These are phyloP conservation scores for Drosophila subobscura DNA, from an alignment of 1,140 invertebrate genomes.

Conservation along the genomic window DNA sequence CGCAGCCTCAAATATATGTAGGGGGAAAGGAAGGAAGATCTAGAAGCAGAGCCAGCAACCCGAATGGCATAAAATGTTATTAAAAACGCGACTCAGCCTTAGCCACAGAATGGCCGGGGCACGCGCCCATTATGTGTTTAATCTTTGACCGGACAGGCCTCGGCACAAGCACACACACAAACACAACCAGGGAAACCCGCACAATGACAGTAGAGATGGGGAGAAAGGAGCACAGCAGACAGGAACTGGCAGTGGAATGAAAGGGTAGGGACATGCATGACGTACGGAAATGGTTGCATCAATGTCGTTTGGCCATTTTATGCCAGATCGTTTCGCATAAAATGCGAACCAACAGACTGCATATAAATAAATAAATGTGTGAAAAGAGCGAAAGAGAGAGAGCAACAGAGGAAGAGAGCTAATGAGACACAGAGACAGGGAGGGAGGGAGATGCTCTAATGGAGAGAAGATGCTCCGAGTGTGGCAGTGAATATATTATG, in stretches of 20 bases:
- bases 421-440: slow-evolving; percentile 4
- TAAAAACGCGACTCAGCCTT: slow-evolving; percentile 52
- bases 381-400: neutral
- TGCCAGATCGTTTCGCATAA: slow-evolving; percentile 13
- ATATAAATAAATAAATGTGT: neutral
- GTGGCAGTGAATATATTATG: neutral
- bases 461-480: neutral
- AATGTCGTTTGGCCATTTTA: slow-evolving; percentile 47
- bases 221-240: neutral
- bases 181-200: slow-evolving; percentile 25
- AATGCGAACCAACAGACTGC: slow-evolving; percentile 13
- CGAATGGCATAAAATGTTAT: slow-evolving; percentile 70
- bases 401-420: neutral
- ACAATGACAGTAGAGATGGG: slow-evolving; percentile 45
- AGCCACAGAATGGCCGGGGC: slow-evolving; percentile 29
- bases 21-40: neutral
- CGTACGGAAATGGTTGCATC: slow-evolving; percentile 33
- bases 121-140: slow-evolving; percentile 65
- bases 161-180: slow-evolving; percentile 1
- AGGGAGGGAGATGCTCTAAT: slow-evolving; percentile 5
- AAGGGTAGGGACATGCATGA: slow-evolving; percentile 6
- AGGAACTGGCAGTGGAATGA: slow-evolving; percentile 5
- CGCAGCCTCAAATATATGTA: slow-evolving; percentile 9
- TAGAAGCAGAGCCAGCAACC: slow-evolving; percentile 12
- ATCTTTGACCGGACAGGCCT: slow-evolving; percentile 61